Conservation (phyloP, 2,888 invertebrate genomes). For the Mythimna albipuncta region DNA sequence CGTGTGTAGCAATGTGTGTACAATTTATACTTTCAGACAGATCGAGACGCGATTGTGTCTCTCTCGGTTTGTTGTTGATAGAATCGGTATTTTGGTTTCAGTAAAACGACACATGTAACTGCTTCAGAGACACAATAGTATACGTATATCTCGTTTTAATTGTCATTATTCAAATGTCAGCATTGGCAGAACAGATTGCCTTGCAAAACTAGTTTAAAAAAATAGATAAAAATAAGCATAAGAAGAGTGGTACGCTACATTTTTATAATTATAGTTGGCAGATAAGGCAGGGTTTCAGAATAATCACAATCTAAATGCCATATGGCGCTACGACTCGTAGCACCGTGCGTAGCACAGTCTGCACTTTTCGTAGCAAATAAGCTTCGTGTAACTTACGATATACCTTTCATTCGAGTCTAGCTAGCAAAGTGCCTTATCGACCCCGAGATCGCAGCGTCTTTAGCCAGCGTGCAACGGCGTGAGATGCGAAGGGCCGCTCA, state of each 20-base stretch:
- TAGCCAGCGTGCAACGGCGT: conserved; percentile 75
- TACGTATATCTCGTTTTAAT: conserved; percentile 3
- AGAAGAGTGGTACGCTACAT: neutral
- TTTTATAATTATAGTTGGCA: neutral
- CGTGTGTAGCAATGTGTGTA: conserved; percentile 52
- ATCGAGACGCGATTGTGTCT: conserved; percentile 18
- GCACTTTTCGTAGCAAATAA: conserved; percentile 64
- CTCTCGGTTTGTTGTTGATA: conserved; percentile 23
- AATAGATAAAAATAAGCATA: neutral
- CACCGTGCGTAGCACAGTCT: conserved; percentile 61
- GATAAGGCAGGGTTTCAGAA: conserved; percentile 7
- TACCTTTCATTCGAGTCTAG: conserved; percentile 61
- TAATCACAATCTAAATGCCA: conserved; percentile 24
- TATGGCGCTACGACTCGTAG: conserved; percentile 39
- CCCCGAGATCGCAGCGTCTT: conserved; percentile 84
- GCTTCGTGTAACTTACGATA: conserved; percentile 39
- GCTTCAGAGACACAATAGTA: neutral
- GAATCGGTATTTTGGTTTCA: neutral
- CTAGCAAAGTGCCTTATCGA: conserved; percentile 80
- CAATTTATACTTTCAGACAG: conserved; percentile 32
- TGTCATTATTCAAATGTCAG: neutral
- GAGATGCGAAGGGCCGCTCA: conserved; percentile 86
- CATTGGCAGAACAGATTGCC: neutral
- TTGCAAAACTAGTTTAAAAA: neutral
- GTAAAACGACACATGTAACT: neutral